A percentile compares a stretch with the other conserved stretches of the same genome.
phyloP scores from a whole-genome alignment of 1,140 invertebrate genomes.

The Drosophila persimilis region DNA sequence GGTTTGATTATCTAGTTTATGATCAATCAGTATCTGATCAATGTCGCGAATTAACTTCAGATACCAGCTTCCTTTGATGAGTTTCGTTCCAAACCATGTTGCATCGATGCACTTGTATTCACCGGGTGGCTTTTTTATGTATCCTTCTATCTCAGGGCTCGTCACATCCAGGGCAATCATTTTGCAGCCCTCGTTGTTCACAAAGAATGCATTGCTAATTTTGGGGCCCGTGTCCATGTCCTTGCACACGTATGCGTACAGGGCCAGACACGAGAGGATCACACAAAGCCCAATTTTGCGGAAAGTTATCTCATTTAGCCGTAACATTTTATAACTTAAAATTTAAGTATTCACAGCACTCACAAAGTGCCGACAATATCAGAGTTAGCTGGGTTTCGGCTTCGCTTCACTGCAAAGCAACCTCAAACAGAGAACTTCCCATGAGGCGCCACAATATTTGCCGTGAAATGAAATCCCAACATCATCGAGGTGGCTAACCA shows the following conservation, averaged over 20 bases:
- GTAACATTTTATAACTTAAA: neutral
- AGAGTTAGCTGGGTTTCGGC: neutral
- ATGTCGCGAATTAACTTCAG: constrained; percentile 9
- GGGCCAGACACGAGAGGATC: constrained; percentile 13
- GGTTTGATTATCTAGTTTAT: neutral
- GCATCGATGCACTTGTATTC: neutral
- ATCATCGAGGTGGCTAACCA: constrained; percentile 33
- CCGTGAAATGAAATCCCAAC: constrained; percentile 46
- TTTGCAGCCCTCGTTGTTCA: constrained; percentile 32
- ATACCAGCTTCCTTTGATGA: constrained; percentile 10
- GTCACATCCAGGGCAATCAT: constrained; percentile 39
- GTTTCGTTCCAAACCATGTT: constrained; percentile 26
- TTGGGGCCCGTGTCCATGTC: neutral
- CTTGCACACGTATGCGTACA: constrained; percentile 11
- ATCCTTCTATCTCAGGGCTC: constrained; percentile 15
- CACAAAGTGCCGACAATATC: neutral
- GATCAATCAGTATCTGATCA: constrained; percentile 2
- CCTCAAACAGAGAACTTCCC: constrained; percentile 4
- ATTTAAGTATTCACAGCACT: neutral
- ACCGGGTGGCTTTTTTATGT: neutral
- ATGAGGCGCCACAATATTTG: constrained; percentile 35
- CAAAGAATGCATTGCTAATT: constrained; percentile 32
- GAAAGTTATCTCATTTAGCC: constrained; percentile 20
- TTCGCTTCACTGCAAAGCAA: neutral
- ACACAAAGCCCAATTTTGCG: constrained; percentile 9